Evolutionary conservation across 2,113 vertebrate genomes (phyloP).

Genomic region (Phalacrocorax carbo): DNA sequence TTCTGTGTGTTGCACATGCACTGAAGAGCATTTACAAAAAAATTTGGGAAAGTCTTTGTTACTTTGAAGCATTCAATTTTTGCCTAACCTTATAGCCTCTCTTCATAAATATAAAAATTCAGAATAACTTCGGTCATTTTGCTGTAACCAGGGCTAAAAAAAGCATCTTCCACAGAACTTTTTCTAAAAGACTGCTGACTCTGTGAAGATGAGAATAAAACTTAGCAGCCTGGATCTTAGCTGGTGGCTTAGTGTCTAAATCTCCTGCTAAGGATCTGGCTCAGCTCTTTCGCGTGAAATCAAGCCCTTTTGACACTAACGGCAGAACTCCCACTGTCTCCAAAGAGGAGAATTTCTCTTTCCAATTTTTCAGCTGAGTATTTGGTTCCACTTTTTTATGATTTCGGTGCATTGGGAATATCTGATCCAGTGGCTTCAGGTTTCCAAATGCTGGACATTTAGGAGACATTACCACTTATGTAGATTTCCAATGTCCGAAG

Average conservation of each 20-base stretch:
- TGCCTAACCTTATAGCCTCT: neutral
- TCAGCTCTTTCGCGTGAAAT: neutral
- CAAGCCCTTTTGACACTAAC: neutral
- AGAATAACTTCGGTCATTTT: neutral
- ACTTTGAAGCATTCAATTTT: neutral
- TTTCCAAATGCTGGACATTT: neutral
- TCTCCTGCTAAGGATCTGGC: neutral
- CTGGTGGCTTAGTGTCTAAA: neutral
- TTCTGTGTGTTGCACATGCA: neutral
- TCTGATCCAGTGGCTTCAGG: neutral
- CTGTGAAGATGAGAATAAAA: conserved; percentile 25
- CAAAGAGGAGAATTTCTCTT: neutral
- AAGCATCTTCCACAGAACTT: neutral
- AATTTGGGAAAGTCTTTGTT: neutral
- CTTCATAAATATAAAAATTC: neutral
- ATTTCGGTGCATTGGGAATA: neutral
- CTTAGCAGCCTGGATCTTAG: neutral
- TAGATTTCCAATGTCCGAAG: neutral
- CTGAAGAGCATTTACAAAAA: neutral
- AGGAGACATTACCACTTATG: neutral
- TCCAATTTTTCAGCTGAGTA: neutral
- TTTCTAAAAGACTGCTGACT: neutral
- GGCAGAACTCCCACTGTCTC: neutral
- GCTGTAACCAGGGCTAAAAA: neutral
- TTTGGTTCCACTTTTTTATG: neutral